Base-by-base conservation (phyloP, 2,888 invertebrate genomes). In the Phytoseiulus persimilis region DNA sequence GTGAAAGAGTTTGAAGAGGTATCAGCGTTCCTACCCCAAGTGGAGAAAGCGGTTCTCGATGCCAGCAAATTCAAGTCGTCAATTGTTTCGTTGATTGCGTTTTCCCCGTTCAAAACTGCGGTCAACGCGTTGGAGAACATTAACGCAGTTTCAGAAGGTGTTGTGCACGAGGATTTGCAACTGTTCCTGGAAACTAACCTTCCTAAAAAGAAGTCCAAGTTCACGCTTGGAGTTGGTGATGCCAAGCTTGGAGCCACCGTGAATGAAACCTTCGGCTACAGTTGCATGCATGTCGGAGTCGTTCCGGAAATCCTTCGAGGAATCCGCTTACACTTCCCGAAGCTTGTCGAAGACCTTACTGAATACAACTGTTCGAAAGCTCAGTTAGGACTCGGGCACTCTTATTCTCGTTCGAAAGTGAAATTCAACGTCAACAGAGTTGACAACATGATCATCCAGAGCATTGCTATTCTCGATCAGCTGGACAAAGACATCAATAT, bases 381-480 rank as follows among this genome's bases (percentile, higher is more conserved):
- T 0, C 98, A 99, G 92, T 94, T 99, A 0, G 99, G 99, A 92
- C 94, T 99, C 32, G 99, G 98, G 0, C 99, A 99, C 94, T 97
- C 98, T 89, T 99, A 99, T 93, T 99, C 99, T 0, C 94, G 99
- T 91, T 96, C 97, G 65, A 96, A 99, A 92, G 98, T 99, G 90
- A 99, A 99, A 94, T 99, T 99, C 94, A 99, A 99, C 92, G 98
- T 99, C 0, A 96, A 99, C 93, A 94, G 98, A 91, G 97, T 97
- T 0, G 99, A 99, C 93, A 99, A 99, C 93, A 99, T 99, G 99
- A 98, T 99, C 91, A 99, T 99, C 91, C 99, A 99, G 93, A 97
- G 97, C 46, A 99, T 99, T 91, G 97, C 98, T 0, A 93, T 99
- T 90, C 93, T 99, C 90, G 99, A 99, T 93, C 99, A 99, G 92